phyloP scores from a whole-genome alignment of 2,113 vertebrate genomes.

The Accipiter virgatus region DNA sequence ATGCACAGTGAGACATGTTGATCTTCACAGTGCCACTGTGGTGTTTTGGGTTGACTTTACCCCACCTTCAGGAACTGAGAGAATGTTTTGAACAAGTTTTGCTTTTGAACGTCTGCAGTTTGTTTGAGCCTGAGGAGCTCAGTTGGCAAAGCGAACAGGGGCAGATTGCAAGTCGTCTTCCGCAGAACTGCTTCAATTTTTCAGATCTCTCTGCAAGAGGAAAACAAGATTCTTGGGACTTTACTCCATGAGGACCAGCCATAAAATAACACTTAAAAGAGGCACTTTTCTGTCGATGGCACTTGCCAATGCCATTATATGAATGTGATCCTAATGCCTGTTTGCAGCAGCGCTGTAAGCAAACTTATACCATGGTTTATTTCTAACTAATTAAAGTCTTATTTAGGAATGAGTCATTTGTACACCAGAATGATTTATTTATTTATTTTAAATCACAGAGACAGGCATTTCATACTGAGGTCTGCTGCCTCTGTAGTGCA shows the following conservation, averaged over 20 bases:
- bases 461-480: background rate
- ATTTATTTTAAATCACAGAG: background rate
- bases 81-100: background rate
- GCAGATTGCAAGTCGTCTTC: background rate
- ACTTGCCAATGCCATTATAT: background rate
- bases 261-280: background rate
- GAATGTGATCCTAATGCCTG: background rate
- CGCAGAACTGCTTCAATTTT: background rate
- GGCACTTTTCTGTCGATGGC: background rate
- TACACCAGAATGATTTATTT: background rate
- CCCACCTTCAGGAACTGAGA: background rate
- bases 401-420: background rate
- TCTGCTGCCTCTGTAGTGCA: background rate
- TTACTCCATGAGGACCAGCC: background rate
- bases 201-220: background rate
- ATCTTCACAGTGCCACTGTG: background rate
- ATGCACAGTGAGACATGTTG: accelerated
- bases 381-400: constrained; percentile 19
- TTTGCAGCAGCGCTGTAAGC: background rate
- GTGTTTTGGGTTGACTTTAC: background rate
- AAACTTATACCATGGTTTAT: background rate
- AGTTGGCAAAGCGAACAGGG: background rate
- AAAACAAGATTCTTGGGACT: background rate
- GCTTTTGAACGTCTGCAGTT: background rate
- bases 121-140: background rate